A percentile compares a stretch with the other conserved stretches of the same genome.
Conservation (phyloP, 1,140 invertebrate genomes). For the Drosophila albomicans region DNA sequence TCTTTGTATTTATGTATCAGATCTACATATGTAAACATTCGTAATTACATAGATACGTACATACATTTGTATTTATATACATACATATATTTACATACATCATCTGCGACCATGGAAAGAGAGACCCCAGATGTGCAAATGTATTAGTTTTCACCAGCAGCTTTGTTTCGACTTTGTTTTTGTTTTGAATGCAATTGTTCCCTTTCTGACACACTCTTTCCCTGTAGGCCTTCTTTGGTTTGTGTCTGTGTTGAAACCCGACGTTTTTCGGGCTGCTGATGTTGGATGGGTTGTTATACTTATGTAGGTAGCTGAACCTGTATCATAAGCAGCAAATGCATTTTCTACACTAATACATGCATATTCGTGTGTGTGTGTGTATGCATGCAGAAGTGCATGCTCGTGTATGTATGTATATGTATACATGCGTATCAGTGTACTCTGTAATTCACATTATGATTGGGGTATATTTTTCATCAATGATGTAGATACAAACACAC, state of each 20-base stretch:
- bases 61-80: slow-evolving; percentile 1
- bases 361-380: background rate
- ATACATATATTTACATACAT: slow-evolving; percentile 38
- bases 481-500: slow-evolving; percentile 30
- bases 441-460: slow-evolving; percentile 40
- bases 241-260: slow-evolving; percentile 27
- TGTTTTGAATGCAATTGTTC: slow-evolving; percentile 50
- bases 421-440: background rate
- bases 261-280: slow-evolving; percentile 24
- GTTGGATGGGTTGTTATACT: slow-evolving; percentile 18
- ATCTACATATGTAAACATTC: slow-evolving; percentile 19
- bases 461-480: slow-evolving; percentile 36
- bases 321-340: slow-evolving; percentile 33
- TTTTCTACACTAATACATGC: slow-evolving; percentile 20
- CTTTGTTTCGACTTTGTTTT: slow-evolving; percentile 56
- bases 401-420: background rate
- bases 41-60: slow-evolving; percentile 7
- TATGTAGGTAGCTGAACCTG: slow-evolving; percentile 37
- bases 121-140: slow-evolving; percentile 15
- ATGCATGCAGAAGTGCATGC: background rate
- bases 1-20: slow-evolving; percentile 22
- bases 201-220: slow-evolving; percentile 41
- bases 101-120: slow-evolving; percentile 39
- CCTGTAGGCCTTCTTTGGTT: slow-evolving; percentile 19
- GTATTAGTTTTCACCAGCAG: slow-evolving; percentile 49